phyloP scores from a whole-genome alignment of 2,888 invertebrate species.

The Morpho helenor region DNA sequence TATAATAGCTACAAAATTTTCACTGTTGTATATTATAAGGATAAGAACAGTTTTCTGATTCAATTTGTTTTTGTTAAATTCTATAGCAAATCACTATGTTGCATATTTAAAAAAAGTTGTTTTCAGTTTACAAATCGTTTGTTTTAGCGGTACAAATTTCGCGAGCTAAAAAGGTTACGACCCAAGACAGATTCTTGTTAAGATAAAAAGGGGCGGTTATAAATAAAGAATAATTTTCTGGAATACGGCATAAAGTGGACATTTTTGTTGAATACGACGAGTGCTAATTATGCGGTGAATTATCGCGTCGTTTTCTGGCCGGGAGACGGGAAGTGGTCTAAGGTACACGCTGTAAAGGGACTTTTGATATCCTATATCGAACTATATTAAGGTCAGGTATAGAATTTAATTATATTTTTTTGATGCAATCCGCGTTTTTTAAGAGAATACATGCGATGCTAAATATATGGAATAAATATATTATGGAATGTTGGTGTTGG shows the following conservation, averaged over 20 bases:
- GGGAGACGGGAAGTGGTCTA: slow-evolving; percentile 24
- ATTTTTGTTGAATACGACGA: slow-evolving; percentile 66
- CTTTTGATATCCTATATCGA: no score
- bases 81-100: no score
- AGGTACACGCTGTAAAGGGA: slow-evolving; percentile 20
- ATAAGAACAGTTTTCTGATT: no score
- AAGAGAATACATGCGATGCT: no score
- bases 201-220: slow-evolving; percentile 47
- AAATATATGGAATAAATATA: no score
- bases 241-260: slow-evolving; percentile 53
- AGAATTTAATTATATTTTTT: no score
- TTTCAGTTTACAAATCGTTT: slow-evolving; percentile 15
- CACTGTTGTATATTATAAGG: no score
- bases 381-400: no score
- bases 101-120: slow-evolving; percentile 6
- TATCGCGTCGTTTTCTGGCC: slow-evolving; percentile 52
- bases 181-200: slow-evolving; percentile 41
- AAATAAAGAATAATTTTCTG: slow-evolving; percentile 63
- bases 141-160: slow-evolving; percentile 21
- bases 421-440: no score
- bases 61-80: no score
- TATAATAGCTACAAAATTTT: no score
- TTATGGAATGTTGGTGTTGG: no score
- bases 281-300: slow-evolving; percentile 72
- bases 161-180: slow-evolving; percentile 16